Base-by-base conservation (phyloP, 2,888 invertebrate genomes). In the Drosophila histrio region DNA sequence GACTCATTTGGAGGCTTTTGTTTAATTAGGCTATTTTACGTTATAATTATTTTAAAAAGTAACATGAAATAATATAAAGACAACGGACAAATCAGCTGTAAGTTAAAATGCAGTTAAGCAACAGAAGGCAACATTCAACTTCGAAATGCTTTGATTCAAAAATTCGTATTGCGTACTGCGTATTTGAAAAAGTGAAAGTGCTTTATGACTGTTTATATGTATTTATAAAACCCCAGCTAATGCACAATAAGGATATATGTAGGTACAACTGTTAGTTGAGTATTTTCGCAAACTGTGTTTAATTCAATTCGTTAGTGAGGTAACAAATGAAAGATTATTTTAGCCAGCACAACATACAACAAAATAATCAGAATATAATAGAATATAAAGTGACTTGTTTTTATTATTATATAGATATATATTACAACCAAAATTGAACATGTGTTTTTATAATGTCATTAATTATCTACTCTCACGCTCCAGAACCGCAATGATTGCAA, bases 151-250 rank as follows among this genome's bases (percentile, higher is more conserved):
- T 2, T 21, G n/a, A 34, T 26, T 43, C 3, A 8, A 32, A 43
- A 28, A 1, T 46, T 38, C 3, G 3, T 28, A 53, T 43, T 32
- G 17, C 26, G 32, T 52, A 73, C 36, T 77, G 70, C 70, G 75
- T 61, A 50, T 22, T 75, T 47, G 64, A 57, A 72, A 82, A 83
- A 83, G 77, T 73, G 43, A 54, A 54, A 54, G 43, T 41, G 22
- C 3, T 11, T 11, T 17, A 6, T 8, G 26, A 11, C 7, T 13
- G 8, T n/a, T 6, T 28, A 17, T 3, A 24, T 19, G 28, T 52
- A n/a, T 5, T 1, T 3, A 19, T 11, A 7, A 13, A 36, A n/a
- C 2, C 50, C 8, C 13, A 11, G 32, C 4, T 39, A 28, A 13
- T 58, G 8, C 24, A 2, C 1, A 13, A 39, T 50, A 3, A 17